Percentiles rank a stretch among this genome's conserved stretches.
Evolutionary conservation across 2,797 vertebrate genomes (phyloP).

Genomic region (Oophaga sylvatica): DNA sequence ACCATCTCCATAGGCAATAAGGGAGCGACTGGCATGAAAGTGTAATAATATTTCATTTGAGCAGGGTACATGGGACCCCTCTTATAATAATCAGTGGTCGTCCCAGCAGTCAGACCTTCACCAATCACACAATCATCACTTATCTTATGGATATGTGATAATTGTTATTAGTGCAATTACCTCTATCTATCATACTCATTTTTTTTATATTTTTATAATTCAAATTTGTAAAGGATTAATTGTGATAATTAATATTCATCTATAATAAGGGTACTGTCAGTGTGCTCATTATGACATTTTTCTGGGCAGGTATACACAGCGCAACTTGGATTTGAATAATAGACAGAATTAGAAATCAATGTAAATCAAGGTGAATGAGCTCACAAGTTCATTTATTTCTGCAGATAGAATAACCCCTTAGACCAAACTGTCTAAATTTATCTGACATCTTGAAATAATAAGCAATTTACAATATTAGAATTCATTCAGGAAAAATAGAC

Average conservation of each 20-base stretch:
- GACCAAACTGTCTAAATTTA: conserved; percentile 24
- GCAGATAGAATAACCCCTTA: conserved; percentile 10
- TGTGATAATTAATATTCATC: no score
- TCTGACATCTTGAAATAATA: conserved; percentile 40
- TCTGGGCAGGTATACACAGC: background rate
- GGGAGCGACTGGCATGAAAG: no score
- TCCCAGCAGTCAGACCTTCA: no score
- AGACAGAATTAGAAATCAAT: background rate
- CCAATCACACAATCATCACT: no score
- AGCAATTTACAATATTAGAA: conserved; percentile 9
- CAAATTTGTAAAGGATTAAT: background rate
- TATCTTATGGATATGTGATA: no score
- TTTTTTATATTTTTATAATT: background rate
- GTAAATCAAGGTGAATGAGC: conserved; percentile 13
- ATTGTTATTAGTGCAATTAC: no score
- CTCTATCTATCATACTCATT: background rate
- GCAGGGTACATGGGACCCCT: no score
- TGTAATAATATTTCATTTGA: no score
- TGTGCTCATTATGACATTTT: background rate
- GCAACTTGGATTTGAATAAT: conserved; percentile 5
- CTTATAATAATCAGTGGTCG: no score
- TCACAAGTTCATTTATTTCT: background rate
- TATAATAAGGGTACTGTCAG: background rate
- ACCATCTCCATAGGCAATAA: no score
- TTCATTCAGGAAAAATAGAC: conserved; percentile 9